Evolutionary conservation across 2,888 invertebrate species (phyloP).

Genomic region (Clepsis dumicolana): DNA sequence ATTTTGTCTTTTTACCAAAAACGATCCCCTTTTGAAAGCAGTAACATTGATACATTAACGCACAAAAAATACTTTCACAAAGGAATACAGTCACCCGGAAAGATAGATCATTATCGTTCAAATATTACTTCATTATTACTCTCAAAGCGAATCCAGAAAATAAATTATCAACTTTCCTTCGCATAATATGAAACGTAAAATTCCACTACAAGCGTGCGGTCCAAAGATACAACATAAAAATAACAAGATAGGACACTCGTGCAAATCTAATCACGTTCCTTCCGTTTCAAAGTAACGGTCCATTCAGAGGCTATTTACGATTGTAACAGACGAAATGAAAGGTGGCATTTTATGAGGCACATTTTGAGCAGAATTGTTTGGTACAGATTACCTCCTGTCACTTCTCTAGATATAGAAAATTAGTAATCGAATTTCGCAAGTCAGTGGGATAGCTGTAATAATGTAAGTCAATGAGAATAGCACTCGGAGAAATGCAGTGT

Average conservation of each 20-base stretch:
- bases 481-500: too few relatives aligned
- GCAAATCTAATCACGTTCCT: neutral
- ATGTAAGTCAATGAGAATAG: too few relatives aligned
- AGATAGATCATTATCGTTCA: neutral
- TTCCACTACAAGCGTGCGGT: constrained; percentile 23
- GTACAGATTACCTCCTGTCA: too few relatives aligned
- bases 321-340: neutral
- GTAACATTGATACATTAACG: too few relatives aligned
- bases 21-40: too few relatives aligned
- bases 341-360: neutral
- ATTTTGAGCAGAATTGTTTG: neutral
- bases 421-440: too few relatives aligned
- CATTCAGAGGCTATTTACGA: constrained; percentile 1
- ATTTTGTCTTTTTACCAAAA: too few relatives aligned
- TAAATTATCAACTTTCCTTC: constrained; percentile 40
- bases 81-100: neutral
- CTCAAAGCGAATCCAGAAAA: constrained; percentile 24
- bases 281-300: neutral
- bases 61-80: neutral
- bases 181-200: constrained; percentile 39
- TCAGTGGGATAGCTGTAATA: too few relatives aligned
- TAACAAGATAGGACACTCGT: constrained; percentile 26
- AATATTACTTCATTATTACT: constrained; percentile 17
- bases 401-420: too few relatives aligned
- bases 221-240: neutral